These are phyloP conservation scores for Pterophyllum scalare DNA, from an alignment of 2,113 vertebrate genomes.

Conservation along the genomic window DNA sequence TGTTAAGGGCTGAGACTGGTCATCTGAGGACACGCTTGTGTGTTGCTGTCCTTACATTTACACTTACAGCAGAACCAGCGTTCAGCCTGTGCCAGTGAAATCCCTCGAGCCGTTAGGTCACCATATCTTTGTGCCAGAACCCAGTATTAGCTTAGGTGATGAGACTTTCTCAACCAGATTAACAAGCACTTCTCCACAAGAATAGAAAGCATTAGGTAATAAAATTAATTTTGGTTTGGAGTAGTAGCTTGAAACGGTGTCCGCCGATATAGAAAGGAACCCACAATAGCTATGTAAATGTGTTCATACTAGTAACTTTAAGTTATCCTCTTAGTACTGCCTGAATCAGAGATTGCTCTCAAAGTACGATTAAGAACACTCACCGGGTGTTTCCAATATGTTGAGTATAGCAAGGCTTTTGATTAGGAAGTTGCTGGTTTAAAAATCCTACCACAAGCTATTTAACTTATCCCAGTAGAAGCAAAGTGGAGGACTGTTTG, in stretches of 20 bases:
- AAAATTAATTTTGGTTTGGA: slow-evolving; percentile 2
- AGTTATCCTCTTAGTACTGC: background rate
- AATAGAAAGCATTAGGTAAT: slow-evolving; percentile 22
- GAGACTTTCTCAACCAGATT: slow-evolving; percentile 7
- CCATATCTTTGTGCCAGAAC: slow-evolving; percentile 12
- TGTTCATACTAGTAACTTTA: background rate
- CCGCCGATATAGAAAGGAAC: background rate
- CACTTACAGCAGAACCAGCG: slow-evolving; percentile 11
- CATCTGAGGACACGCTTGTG: slow-evolving; percentile 3
- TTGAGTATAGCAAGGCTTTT: background rate
- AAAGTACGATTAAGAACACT: background rate
- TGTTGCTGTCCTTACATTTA: slow-evolving; percentile 14
- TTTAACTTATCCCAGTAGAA: slow-evolving; percentile 8
- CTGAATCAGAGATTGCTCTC: background rate
- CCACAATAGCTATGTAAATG: background rate
- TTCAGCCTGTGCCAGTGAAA: slow-evolving; percentile 36
- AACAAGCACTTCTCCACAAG: background rate
- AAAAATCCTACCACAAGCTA: background rate
- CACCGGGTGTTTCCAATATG: background rate
- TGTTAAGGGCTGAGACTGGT: slow-evolving; percentile 3
- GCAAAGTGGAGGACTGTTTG: slow-evolving; percentile 46
- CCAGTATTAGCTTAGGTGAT: slow-evolving; percentile 28
- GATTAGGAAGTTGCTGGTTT: background rate
- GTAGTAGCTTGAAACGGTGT: background rate
- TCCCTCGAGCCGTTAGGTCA: slow-evolving; percentile 19